Evolutionary conservation across 2,797 vertebrate species (phyloP), one percentile per base, ranked within the genome.

Genomic region (Cossypha dichroa): DNA sequence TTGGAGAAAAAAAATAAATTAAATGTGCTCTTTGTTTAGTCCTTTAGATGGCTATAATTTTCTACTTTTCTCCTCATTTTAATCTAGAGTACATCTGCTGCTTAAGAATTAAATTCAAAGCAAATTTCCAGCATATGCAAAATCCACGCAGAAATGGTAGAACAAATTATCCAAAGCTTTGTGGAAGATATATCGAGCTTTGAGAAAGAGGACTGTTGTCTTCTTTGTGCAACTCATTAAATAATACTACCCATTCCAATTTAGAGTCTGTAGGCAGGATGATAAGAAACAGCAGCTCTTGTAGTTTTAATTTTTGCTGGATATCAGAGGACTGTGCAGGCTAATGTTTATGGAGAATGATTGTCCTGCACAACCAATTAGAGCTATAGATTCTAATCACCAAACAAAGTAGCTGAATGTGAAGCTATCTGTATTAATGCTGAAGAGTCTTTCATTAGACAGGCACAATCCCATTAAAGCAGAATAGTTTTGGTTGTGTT

Each of bases 361-460:
- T 22, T 74, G 62, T 49, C 74, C 54, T 85, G 62, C 33, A 84
- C 58, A 84, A 38, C 33, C 52, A 84, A 67, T 70, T 91, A 91
- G n/a, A 93, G n/a, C 14, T 70, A 45, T 41, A 81, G 77, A 88
- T 84, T 94, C 38, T 91, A 81, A 84, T 92, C 80, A 59, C 17
- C 40, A 88, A 63, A 58, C 29, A 48, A 70, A 80, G 22, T 14
- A 85, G 31, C 41, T 67, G 52, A 59, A 84, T 64, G 6, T 67
- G 77, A 86, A 87, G 15, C 23, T 72, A 41, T 85, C 48, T 70
- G 15, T 80, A 63, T 49, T 77, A 83, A 74, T 84, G 41, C 13
- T 70, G 89, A 91, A 89, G 17, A 0, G 0, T 69, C 38, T 87
- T 94, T 78, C 41, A 33, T 81, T 73, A 82, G 38, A 75, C 7